These are phyloP conservation scores for Acanthis flammea DNA, from an alignment of 2,797 vertebrate species.

Conservation along the genomic window DNA sequence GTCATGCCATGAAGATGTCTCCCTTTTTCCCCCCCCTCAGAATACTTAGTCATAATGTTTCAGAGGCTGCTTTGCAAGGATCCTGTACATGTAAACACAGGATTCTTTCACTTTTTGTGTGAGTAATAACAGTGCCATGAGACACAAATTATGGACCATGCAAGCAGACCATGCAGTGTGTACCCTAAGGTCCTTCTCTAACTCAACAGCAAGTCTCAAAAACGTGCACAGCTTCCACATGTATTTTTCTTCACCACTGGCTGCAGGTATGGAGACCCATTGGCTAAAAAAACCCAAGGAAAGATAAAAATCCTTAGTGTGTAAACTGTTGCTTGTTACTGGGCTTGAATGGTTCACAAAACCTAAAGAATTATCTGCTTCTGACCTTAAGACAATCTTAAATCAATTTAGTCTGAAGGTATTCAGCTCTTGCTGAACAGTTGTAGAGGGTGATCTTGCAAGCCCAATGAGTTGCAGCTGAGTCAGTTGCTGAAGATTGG, in stretches of 20 bases:
- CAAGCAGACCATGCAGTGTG: background rate
- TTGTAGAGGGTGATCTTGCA: too few species aligned
- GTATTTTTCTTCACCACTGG: background rate
- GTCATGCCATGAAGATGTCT: background rate
- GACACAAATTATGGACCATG: background rate
- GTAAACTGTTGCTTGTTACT: background rate
- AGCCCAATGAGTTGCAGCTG: too few species aligned
- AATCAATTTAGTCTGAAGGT: background rate
- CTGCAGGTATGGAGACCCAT: background rate
- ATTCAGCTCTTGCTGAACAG: background rate
- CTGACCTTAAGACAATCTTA: background rate
- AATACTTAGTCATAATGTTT: background rate
- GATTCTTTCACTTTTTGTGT: background rate
- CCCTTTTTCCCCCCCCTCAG: fast-evolving
- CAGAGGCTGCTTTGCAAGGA: background rate
- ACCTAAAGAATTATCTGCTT: background rate
- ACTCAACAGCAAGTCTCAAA: background rate
- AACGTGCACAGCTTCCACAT: background rate
- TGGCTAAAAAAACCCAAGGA: background rate
- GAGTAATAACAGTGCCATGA: background rate
- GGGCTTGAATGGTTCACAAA: background rate
- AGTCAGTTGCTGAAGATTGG: too few species aligned
- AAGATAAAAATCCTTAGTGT: background rate
- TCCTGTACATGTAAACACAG: background rate
- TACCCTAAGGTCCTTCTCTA: background rate